Evolutionary conservation across 2,113 vertebrate species (phyloP), one percentile per base, ranked within the genome.

Genomic region (Xiphias gladius): DNA sequence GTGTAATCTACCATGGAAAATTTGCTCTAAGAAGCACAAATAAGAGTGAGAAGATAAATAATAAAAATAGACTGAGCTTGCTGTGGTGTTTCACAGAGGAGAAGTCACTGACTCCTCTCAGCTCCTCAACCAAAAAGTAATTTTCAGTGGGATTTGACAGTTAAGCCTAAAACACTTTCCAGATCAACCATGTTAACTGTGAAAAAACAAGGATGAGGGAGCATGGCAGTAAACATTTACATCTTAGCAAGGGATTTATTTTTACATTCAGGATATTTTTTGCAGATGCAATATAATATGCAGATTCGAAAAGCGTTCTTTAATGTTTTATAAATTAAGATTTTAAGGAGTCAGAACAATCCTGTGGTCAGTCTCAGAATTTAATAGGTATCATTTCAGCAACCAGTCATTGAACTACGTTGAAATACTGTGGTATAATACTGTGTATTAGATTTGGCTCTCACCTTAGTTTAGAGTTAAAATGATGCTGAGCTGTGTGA

Each of bases 1-100:
- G 26, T 76, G 71, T 82, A 70, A 80, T 69, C 63, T 43, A 26
- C 43, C 66, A 57, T 73, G 39, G 78, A 76, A 43, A 78, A 57
- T 78, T 70, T 37, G 35, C 68, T 69, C 22, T 2, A 54, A 66
- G 70, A 79, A 43, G 3, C 39, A 19, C 69, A 73, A 76, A 81
- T 55, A 58, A n/a, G 22, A 61, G 30, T n/a, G 2, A 24, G 37
- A 52, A 73, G 28, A 84, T 65, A 17, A 80, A 74, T 86, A 69
- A 73, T 76, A 24, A 76, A 76, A 76, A 73, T 12, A 68, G 46
- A 37, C 39, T 22, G 59, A 71, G 30, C 35, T 73, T 32, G 37
- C 55, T 64, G 35, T 69, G 65, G 48, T 73, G 64, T 70, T 46
- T 76, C 11, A 79, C 52, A 50, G 59, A 72, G 62, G 50, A 13